phyloP scores from a whole-genome alignment of 2,888 invertebrate genomes.

The Alsophila aescularia region DNA sequence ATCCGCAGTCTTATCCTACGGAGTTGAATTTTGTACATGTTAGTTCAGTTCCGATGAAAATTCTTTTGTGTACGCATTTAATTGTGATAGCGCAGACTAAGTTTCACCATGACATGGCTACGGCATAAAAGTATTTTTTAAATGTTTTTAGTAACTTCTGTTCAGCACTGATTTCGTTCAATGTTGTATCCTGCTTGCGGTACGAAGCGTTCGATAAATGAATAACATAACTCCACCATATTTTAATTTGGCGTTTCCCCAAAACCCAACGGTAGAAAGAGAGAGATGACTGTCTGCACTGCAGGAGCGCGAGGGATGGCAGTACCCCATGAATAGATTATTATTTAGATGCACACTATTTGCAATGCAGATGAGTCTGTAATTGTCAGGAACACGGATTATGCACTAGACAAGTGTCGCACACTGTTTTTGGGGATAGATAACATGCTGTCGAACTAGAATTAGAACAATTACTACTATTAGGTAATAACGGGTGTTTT shows the following conservation, averaged over 20 bases:
- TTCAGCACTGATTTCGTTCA: neutral
- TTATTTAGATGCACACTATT: constrained; percentile 47
- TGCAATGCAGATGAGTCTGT: constrained; percentile 52
- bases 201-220: neutral
- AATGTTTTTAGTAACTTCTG: too few relatives aligned
- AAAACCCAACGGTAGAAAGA: constrained; percentile 21
- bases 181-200: neutral
- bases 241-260: constrained; percentile 28
- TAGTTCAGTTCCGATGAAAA: too few relatives aligned
- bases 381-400: constrained; percentile 46
- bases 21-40: too few relatives aligned
- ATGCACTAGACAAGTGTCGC: constrained; percentile 26
- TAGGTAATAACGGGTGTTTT: too few relatives aligned
- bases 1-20: constrained; percentile 48
- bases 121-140: too few relatives aligned
- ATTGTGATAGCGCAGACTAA: too few relatives aligned
- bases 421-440: constrained; percentile 4
- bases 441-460: neutral
- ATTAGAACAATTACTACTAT: too few relatives aligned
- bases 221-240: constrained; percentile 18
- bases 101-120: too few relatives aligned
- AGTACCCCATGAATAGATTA: constrained; percentile 41
- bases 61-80: too few relatives aligned
- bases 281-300: constrained; percentile 16
- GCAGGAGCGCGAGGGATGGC: constrained; percentile 19